Evolutionary conservation across 2,797 vertebrate genomes (phyloP).

Genomic region (Sandelia bainsii): DNA sequence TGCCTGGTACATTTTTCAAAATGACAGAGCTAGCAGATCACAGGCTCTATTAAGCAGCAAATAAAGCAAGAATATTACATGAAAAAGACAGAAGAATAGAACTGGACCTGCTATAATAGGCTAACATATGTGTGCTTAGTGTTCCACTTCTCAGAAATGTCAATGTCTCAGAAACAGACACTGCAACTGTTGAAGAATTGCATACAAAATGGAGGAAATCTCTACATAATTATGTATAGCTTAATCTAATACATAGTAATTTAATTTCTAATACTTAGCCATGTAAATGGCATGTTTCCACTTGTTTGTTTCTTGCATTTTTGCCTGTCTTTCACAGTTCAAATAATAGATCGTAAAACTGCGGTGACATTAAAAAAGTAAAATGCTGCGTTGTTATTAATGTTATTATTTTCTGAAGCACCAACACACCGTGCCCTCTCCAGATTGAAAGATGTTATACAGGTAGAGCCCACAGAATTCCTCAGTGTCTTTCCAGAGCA

Average conservation of each 20-base stretch:
- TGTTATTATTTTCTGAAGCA: too few species aligned
- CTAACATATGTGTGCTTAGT: not conserved
- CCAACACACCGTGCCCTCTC: too few species aligned
- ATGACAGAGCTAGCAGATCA: not conserved
- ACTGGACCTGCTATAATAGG: not conserved
- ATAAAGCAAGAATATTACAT: not conserved
- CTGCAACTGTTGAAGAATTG: not conserved
- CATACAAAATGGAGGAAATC: not conserved
- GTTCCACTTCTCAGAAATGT: not conserved
- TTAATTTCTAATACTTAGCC: too few species aligned
- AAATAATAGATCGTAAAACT: not conserved
- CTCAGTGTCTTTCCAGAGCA: not conserved
- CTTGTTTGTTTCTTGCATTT: not conserved
- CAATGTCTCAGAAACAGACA: not conserved
- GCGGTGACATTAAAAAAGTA: not conserved
- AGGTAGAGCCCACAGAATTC: not conserved
- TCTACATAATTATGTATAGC: not conserved
- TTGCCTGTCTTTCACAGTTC: not conserved
- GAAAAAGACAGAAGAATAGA: slow-evolving; percentile 4
- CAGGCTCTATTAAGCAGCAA: not conserved
- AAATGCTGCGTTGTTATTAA: not conserved
- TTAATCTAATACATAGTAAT: not conserved
- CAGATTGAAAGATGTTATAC: not conserved
- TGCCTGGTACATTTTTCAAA: slow-evolving; percentile 3
- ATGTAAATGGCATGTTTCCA: not conserved